phyloP scores from a whole-genome alignment of 2,113 vertebrate species.

The Sinosuthora webbiana region DNA sequence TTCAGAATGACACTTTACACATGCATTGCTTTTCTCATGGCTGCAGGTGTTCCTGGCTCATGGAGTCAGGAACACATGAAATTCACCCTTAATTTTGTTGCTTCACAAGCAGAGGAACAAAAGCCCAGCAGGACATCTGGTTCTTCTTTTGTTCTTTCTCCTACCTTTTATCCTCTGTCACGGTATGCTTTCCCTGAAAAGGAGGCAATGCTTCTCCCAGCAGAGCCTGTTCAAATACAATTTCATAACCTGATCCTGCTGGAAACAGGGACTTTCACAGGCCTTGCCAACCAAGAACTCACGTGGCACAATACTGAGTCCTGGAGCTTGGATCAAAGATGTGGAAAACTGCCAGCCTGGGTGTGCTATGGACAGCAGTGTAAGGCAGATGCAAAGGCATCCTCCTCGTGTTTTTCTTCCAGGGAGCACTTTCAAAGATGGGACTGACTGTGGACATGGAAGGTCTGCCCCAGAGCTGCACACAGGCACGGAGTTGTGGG shows the following conservation, averaged over 20 bases:
- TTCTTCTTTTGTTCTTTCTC: neutral
- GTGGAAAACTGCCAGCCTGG: neutral
- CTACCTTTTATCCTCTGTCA: neutral
- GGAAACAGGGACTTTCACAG: neutral
- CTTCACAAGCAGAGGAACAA: neutral
- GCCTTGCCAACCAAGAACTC: neutral
- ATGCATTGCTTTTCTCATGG: neutral
- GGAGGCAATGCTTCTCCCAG: neutral
- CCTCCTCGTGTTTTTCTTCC: neutral
- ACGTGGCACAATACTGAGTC: accelerated
- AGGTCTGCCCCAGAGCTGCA: neutral
- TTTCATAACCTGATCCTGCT: neutral
- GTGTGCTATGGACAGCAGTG: neutral
- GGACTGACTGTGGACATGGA: neutral
- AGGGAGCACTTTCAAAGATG: neutral
- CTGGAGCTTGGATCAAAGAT: neutral
- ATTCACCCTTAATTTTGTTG: neutral
- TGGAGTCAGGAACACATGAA: neutral
- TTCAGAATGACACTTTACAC: neutral
- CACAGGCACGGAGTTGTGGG: accelerated
- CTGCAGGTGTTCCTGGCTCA: neutral
- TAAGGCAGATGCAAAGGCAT: neutral
- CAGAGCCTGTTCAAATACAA: neutral
- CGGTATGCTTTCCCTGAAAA: neutral
- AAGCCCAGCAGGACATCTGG: neutral